Evolutionary conservation across 2,797 vertebrate genomes (phyloP).

Genomic region (Iguana delicatissima): DNA sequence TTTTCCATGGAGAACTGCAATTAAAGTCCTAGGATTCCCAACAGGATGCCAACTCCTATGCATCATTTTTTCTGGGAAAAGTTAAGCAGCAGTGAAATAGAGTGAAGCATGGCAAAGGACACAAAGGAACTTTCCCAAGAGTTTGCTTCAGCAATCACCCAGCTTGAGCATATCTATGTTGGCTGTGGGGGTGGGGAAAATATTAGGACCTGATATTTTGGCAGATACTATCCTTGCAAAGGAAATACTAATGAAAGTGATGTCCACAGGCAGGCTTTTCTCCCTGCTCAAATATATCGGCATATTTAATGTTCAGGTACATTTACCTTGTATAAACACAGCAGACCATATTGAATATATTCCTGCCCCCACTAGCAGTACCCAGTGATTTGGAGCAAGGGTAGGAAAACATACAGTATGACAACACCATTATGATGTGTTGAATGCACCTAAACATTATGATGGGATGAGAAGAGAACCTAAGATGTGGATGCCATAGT

Average conservation of each 20-base stretch:
- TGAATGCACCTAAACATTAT: neutral
- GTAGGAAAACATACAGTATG: neutral
- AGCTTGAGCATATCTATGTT: neutral
- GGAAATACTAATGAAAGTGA: neutral
- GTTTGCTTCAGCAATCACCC: neutral
- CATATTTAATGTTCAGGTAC: neutral
- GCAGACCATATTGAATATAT: neutral
- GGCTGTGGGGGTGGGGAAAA: neutral
- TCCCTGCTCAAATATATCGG: neutral
- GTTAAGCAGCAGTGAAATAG: neutral
- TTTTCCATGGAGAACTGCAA: neutral
- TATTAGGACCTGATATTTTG: neutral
- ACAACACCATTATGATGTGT: neutral
- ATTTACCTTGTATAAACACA: neutral
- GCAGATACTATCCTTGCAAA: neutral
- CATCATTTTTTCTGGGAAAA: neutral
- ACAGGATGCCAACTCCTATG: neutral
- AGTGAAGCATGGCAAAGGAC: neutral
- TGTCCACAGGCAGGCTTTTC: neutral
- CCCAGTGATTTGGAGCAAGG: neutral
- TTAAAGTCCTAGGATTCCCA: neutral
- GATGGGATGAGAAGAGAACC: neutral
- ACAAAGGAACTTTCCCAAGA: neutral
- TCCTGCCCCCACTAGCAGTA: neutral
- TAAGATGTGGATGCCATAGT: neutral